Conservation (phyloP, 2,797 vertebrate species). For the Acrossocheilus wenchowensis region DNA sequence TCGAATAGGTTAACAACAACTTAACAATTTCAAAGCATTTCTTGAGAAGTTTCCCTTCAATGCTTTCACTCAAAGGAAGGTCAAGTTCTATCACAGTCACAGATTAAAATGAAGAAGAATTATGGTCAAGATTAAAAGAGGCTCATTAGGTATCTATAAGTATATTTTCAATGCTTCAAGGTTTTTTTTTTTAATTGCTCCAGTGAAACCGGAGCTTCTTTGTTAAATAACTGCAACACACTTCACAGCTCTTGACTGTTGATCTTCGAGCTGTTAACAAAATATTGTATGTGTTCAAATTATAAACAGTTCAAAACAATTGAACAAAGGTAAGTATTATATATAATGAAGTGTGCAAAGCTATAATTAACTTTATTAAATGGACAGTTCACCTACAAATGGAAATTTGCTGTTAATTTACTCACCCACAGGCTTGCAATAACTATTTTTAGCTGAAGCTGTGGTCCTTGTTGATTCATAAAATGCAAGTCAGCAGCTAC, state of each 20-base stretch:
- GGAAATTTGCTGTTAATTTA: too few relatives aligned
- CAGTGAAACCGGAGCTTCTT: background rate
- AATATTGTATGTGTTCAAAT: background rate
- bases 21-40: background rate
- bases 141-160: background rate
- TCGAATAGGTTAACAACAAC: background rate
- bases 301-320: background rate
- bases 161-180: background rate
- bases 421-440: too few relatives aligned
- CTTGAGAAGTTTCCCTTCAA: background rate
- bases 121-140: background rate
- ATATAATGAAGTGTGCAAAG: background rate
- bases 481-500: too few relatives aligned
- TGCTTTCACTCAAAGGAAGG: background rate
- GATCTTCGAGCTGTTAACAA: background rate
- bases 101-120: background rate
- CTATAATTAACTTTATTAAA: background rate
- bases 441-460: too few relatives aligned
- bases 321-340: background rate
- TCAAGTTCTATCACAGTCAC: background rate
- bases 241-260: constrained; percentile 6
- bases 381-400: too few relatives aligned
- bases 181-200: background rate
- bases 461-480: too few relatives aligned
- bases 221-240: background rate